Conservation (phyloP, 2,113 vertebrate species). For the Toxostoma redivivum region DNA sequence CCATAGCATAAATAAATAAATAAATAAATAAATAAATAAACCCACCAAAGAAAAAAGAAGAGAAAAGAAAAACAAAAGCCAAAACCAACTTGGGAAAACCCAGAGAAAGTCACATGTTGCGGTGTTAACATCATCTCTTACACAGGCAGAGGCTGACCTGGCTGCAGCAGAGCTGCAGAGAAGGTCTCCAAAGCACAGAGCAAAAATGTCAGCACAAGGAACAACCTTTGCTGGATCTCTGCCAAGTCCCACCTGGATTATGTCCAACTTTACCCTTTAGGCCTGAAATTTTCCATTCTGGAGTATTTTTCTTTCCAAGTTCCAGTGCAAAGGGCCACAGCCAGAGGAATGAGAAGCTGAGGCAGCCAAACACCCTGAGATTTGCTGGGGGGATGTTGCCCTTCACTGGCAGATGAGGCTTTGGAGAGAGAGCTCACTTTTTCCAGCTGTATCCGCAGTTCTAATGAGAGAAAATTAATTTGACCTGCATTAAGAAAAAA, state of each 20-base stretch:
- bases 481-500: neutral
- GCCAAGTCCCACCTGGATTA: neutral
- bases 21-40: too few species aligned
- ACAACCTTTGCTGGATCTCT: neutral
- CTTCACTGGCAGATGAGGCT: neutral
- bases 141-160: neutral
- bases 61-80: neutral
- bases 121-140: neutral
- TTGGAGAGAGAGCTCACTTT: neutral
- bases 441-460: neutral
- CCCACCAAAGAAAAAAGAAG: neutral
- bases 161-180: neutral
- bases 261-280: neutral
- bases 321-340: neutral
- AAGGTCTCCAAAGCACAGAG: neutral
- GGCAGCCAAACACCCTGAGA: neutral
- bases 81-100: neutral
- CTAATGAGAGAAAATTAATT: neutral
- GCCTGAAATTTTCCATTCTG: neutral
- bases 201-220: neutral
- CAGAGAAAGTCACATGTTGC: neutral
- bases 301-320: neutral
- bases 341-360: neutral
- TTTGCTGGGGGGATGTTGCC: neutral
- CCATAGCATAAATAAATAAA: too few species aligned